phyloP scores from a whole-genome alignment of 2,888 invertebrate species.

The Eupithecia abbreviata region DNA sequence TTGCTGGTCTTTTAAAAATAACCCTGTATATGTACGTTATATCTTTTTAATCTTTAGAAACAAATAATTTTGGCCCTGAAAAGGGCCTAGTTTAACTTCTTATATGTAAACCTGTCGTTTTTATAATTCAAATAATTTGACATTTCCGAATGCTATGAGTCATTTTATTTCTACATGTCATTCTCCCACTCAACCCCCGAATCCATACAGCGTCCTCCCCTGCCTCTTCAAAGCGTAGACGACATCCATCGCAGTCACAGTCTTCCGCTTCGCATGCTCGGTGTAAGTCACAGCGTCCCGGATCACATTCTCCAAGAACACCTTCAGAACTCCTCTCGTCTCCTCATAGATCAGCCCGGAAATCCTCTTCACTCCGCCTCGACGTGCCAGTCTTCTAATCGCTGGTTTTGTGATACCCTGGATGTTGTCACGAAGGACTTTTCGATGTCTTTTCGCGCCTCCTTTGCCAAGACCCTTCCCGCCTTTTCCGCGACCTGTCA shows the following conservation, averaged over 20 bases:
- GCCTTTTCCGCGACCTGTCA: constrained; percentile 92
- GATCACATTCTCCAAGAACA: constrained; percentile 93
- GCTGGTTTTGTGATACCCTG: constrained; percentile 92
- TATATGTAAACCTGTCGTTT: not conserved
- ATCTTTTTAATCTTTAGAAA: constrained; percentile 20
- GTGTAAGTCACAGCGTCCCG: constrained; percentile 93
- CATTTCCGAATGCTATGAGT: not conserved
- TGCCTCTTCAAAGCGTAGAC: constrained; percentile 93
- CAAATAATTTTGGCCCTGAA: constrained; percentile 47
- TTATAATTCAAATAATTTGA: not conserved
- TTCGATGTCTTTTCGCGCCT: constrained; percentile 92
- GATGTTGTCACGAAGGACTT: constrained; percentile 91
- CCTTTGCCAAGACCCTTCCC: constrained; percentile 91
- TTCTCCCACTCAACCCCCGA: constrained; percentile 26
- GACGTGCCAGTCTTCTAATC: constrained; percentile 88
- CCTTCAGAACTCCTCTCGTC: constrained; percentile 90
- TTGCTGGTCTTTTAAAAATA: too few species aligned
- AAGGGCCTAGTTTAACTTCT: constrained; percentile 48
- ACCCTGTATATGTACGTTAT: too few species aligned
- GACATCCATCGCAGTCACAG: constrained; percentile 94
- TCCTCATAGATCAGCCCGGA: constrained; percentile 92
- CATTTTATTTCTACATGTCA: not conserved
- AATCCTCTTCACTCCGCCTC: constrained; percentile 88
- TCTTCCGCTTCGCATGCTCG: constrained; percentile 94
- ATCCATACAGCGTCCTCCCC: constrained; percentile 91